These are phyloP conservation scores for Carpatolechia fugitivella DNA, from an alignment of 2,888 invertebrate species.

Conservation along the genomic window DNA sequence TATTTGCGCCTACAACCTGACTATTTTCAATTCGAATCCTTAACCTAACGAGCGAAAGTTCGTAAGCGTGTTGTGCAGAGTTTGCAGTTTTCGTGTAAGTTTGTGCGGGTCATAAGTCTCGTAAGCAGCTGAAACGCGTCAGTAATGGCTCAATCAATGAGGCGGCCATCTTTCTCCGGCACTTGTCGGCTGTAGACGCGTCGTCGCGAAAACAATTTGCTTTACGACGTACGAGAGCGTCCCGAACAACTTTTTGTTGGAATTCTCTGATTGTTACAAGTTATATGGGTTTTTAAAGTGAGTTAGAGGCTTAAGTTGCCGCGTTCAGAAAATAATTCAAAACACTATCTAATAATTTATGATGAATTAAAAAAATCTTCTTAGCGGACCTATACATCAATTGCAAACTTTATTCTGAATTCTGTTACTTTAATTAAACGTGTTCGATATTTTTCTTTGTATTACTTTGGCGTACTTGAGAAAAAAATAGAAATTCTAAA, in stretches of 20 bases:
- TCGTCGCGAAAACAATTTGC: constrained; percentile 70
- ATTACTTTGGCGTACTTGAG: too few relatives aligned
- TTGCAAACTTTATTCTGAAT: too few relatives aligned
- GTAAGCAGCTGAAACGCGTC: constrained; percentile 3
- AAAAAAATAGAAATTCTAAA: too few relatives aligned
- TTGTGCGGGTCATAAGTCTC: neutral
- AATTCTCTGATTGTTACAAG: neutral
- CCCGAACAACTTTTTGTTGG: constrained; percentile 20
- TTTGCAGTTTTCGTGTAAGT: neutral
- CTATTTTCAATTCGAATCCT: neutral
- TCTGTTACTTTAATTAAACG: too few relatives aligned
- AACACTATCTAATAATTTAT: neutral
- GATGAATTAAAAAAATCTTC: too few relatives aligned
- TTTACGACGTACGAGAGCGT: constrained; percentile 56
- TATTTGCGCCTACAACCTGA: neutral
- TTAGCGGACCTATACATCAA: too few relatives aligned
- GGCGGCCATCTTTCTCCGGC: constrained; percentile 24
- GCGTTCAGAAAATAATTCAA: neutral
- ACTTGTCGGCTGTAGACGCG: constrained; percentile 57
- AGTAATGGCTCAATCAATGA: constrained; percentile 73
- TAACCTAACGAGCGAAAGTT: neutral
- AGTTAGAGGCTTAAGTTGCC: neutral
- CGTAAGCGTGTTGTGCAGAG: neutral
- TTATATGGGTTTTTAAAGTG: neutral
- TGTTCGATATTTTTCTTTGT: too few relatives aligned